A percentile compares a stretch with the other conserved stretches of the same genome.
Evolutionary conservation across 2,888 invertebrate genomes (phyloP).

Genomic region (Alsophila aescularia): DNA sequence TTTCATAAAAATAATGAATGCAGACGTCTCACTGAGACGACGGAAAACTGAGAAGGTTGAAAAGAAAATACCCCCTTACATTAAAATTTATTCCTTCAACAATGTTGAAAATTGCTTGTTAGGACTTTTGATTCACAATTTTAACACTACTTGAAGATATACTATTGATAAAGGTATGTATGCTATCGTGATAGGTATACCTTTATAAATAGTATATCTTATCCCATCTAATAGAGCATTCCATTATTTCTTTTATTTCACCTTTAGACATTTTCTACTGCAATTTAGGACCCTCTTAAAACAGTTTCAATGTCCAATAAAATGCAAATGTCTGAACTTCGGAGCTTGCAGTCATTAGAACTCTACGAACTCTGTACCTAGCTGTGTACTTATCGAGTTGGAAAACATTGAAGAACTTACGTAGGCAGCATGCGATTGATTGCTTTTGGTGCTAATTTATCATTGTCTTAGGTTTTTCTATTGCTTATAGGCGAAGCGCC

Average conservation of each 20-base stretch:
- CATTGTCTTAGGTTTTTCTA: constrained; percentile 9
- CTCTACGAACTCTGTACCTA: background rate
- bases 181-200: too few species aligned
- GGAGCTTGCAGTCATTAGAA: background rate
- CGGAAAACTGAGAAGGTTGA: background rate
- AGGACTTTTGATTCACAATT: too few species aligned
- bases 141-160: too few species aligned
- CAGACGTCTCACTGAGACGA: constrained; percentile 18
- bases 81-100: background rate
- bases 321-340: constrained; percentile 10
- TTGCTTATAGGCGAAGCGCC: too few species aligned
- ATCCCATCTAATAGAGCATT: background rate
- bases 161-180: too few species aligned
- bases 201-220: background rate
- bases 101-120: too few species aligned
- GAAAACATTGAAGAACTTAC: background rate
- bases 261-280: background rate
- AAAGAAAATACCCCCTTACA: background rate
- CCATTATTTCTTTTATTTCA: background rate
- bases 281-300: background rate
- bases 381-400: constrained; percentile 5
- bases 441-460: background rate
- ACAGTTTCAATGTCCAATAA: background rate
- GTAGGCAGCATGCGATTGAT: background rate
- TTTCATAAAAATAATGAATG: constrained; percentile 36